Evolutionary conservation across 2,888 invertebrate genomes (phyloP).

Genomic region (Morinoia aosen): DNA sequence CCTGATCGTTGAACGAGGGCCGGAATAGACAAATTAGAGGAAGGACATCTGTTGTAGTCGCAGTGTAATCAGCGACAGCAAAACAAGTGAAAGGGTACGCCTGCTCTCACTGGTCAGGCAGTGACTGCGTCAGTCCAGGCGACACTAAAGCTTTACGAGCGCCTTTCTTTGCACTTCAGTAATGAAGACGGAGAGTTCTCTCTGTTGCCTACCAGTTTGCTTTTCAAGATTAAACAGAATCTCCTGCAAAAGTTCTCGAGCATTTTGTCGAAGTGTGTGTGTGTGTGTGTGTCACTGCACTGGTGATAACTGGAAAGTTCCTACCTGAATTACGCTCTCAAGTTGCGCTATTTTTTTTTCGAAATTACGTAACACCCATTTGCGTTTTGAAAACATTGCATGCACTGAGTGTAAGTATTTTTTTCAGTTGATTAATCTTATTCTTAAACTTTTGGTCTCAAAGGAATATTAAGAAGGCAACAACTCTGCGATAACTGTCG

Average conservation of each 20-base stretch:
- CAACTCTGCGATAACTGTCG: too few species aligned
- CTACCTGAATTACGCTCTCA: background rate
- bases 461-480: background rate
- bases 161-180: background rate
- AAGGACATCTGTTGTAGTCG: background rate
- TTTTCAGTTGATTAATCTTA: background rate
- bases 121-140: background rate
- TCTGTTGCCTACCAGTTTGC: background rate
- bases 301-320: background rate
- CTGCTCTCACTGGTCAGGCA: background rate
- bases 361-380: background rate
- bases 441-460: background rate
- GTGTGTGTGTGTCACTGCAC: background rate
- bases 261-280: background rate
- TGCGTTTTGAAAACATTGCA: background rate
- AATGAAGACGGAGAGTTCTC: background rate
- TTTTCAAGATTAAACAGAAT: conserved; percentile 2
- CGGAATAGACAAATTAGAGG: background rate
- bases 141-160: conserved; percentile 1
- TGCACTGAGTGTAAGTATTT: background rate
- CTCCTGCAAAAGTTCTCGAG: background rate
- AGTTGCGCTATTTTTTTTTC: background rate
- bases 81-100: background rate
- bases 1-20: background rate
- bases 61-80: background rate